Evolutionary conservation across 2,797 vertebrate species (phyloP).

Genomic region (Antrozous pallidus): DNA sequence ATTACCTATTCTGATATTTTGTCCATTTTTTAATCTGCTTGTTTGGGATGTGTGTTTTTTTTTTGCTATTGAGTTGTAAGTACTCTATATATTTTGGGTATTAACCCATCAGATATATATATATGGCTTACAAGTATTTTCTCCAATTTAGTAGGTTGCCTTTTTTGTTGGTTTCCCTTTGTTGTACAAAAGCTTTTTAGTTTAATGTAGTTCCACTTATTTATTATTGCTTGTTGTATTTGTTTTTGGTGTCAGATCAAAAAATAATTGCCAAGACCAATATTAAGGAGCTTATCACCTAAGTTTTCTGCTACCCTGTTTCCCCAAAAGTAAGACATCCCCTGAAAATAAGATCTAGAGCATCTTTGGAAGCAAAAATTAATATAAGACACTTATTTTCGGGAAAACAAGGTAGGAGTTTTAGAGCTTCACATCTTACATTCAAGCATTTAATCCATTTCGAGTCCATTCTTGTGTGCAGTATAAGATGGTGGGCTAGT

Average conservation of each 20-base stretch:
- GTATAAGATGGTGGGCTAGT: neutral
- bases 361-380: too few relatives aligned
- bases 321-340: too few relatives aligned
- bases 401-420: too few relatives aligned
- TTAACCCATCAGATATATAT: neutral
- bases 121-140: neutral
- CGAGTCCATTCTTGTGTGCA: neutral
- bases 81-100: neutral
- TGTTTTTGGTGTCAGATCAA: neutral
- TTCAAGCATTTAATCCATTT: neutral
- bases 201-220: neutral
- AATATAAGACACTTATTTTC: too few relatives aligned
- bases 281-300: neutral
- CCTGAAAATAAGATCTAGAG: too few relatives aligned
- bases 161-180: neutral
- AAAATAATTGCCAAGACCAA: neutral
- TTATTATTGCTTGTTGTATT: neutral
- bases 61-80: neutral
- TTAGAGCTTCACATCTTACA: neutral
- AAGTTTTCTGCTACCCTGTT: neutral
- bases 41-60: neutral
- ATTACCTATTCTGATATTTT: neutral
- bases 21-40: neutral
- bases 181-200: neutral
- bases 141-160: neutral